Base-by-base conservation (phyloP, 2,888 invertebrate genomes). In the Matsumyia berberina region DNA sequence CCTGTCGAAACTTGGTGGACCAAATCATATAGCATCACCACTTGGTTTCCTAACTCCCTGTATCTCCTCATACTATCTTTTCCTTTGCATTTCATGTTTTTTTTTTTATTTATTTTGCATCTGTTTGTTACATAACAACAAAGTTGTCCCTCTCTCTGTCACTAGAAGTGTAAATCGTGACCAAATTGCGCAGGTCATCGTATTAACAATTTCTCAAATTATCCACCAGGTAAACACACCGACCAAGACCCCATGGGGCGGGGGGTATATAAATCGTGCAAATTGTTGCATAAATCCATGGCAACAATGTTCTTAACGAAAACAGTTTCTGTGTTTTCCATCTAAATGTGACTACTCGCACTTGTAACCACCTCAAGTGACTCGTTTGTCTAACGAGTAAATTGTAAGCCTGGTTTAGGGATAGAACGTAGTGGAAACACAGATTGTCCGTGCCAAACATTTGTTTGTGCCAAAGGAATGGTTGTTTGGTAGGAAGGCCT, bases 261-360 rank as follows among this genome's bases (percentile, higher is more conserved):
- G 46, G 33, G 42, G 15, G 11, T 6, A 42, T 51, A 53, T 73
- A 73, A 53, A 53, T 62, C 73, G 62, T 73, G 73, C 73, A 62
- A 53, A 62, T 73, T 73, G 62, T 73, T 73, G 62, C 62, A 73
- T 73, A 62, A 73, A 62, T 73, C 53, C 31, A 19, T 53, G 51
- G 19, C 19, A 31, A 73, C 62, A 62, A 42, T 53, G 53, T 62
- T 62, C 72, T 62, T 33, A 42, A 29, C 33, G 24, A 33, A 53
- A 44, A 60, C 29, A n/a, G 49, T 60, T 51, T 72, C 4, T 24
- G 70, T 60, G 39, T 31, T 53, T 33, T 29, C 58, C 29, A 58
- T 49, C 58, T 51, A 5, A 49, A 46, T 19, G 46, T 19, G 46
- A 19, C 19, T 46, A 3, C 2, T 24, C 24, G 24, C 4, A 24